phyloP scores from a whole-genome alignment of 92 coral and sea anemone genomes.

The Actinostola sp. region DNA sequence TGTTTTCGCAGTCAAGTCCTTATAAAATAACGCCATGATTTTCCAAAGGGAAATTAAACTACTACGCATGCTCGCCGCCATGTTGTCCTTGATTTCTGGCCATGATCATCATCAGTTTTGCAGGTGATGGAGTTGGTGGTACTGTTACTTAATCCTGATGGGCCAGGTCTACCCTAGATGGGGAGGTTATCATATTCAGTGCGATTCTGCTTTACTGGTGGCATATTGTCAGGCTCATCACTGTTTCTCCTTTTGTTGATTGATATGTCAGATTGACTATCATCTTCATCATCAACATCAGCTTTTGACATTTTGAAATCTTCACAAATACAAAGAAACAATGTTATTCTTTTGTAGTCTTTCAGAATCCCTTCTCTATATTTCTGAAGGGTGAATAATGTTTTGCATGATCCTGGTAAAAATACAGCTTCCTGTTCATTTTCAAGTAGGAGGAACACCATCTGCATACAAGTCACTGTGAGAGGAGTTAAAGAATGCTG shows the following conservation, averaged over 20 bases:
- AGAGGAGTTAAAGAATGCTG: too few species aligned
- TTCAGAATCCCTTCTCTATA: conserved; percentile 22
- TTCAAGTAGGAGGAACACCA: conserved; percentile 33
- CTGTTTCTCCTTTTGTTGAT: conserved; percentile 18
- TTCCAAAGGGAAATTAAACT: too few species aligned
- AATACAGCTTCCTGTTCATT: conserved; percentile 60
- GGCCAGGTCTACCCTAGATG: conserved; percentile 31
- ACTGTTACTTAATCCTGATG: conserved; percentile 33
- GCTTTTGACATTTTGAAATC: conserved; percentile 16
- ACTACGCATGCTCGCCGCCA: too few species aligned
- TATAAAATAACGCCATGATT: too few species aligned
- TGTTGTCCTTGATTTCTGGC: too few species aligned
- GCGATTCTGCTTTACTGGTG: conserved; percentile 35
- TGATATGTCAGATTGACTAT: not conserved
- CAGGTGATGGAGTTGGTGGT: conserved; percentile 21
- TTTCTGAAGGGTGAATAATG: conserved; percentile 35
- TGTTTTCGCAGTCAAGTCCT: too few species aligned
- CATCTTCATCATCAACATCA: conserved; percentile 21
- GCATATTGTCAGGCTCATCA: conserved; percentile 23
- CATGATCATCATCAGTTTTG: conserved; percentile 27
- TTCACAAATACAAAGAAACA: conserved; percentile 30
- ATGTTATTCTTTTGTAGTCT: conserved; percentile 34
- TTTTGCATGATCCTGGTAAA: conserved; percentile 53
- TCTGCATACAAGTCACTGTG: conserved; percentile 49
- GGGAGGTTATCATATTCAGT: conserved; percentile 25